Conservation (phyloP, 2,797 vertebrate species). For the Sphenodon punctatus region DNA sequence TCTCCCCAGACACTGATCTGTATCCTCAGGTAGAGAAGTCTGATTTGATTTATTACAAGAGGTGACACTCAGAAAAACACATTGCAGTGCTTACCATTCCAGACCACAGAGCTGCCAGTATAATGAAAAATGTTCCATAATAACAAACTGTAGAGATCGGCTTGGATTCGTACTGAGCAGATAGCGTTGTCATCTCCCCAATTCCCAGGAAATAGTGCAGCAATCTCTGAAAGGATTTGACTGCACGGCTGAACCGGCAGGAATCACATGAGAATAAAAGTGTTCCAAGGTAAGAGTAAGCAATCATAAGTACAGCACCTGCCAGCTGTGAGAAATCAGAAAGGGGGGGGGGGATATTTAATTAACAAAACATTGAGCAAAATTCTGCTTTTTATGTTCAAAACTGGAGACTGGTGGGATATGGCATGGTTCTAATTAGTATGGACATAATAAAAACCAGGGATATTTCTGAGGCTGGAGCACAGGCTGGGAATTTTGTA, state of each 20-base stretch:
- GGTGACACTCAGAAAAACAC: too few species aligned
- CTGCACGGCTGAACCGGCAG: conserved; percentile 23
- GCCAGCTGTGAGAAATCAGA: conserved; percentile 69
- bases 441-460: not conserved
- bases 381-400: not conserved
- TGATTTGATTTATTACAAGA: too few species aligned
- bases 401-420: not conserved
- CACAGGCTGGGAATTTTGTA: not conserved
- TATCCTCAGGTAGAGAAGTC: too few species aligned
- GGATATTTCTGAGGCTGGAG: not conserved
- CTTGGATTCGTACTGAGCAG: not conserved
- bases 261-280: conserved; percentile 50
- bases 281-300: conserved; percentile 49
- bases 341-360: too few species aligned
- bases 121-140: conserved; percentile 38
- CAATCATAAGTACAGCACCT: conserved; percentile 66
- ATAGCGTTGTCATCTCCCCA: not conserved
- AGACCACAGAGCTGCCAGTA: conserved; percentile 51
- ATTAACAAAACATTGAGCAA: not conserved
- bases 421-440: too few species aligned
- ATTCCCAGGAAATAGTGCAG: conserved; percentile 19
- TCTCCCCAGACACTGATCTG: too few species aligned
- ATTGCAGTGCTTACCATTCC: conserved; percentile 78
- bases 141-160: not conserved
- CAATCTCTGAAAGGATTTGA: conserved; percentile 43